Percentiles rank a stretch among this genome's conserved stretches.
Evolutionary conservation across 2,797 vertebrate species (phyloP).

Genomic region (Pseudochromis fuscus): DNA sequence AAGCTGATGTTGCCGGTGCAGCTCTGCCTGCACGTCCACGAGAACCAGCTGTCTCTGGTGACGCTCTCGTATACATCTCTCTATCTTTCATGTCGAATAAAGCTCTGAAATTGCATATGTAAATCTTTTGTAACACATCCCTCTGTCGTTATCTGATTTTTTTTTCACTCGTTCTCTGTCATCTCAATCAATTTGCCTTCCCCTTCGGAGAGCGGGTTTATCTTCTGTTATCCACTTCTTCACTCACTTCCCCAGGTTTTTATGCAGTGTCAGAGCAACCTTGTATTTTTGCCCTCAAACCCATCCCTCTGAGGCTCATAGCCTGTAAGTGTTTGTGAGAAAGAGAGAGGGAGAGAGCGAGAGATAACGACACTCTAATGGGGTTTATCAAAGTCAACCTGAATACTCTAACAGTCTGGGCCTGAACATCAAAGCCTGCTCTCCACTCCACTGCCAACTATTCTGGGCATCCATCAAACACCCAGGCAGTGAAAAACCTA

Average conservation of each 20-base stretch:
- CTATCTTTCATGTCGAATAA: slow-evolving; percentile 37
- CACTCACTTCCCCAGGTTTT: slow-evolving; percentile 24
- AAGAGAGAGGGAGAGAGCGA: slow-evolving; percentile 33
- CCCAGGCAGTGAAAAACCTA: slow-evolving; percentile 39
- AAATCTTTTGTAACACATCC: slow-evolving; percentile 36
- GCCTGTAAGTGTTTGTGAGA: slow-evolving; percentile 37
- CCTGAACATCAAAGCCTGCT: slow-evolving; percentile 76
- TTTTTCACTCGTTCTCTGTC: slow-evolving; percentile 10
- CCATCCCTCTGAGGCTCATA: slow-evolving; percentile 52
- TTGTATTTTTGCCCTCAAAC: slow-evolving; percentile 59
- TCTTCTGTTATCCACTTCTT: slow-evolving; percentile 21
- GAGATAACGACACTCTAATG: slow-evolving; percentile 69
- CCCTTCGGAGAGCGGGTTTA: slow-evolving; percentile 30
- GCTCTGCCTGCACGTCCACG: slow-evolving; percentile 13
- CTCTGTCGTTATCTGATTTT: background rate
- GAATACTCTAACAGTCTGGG: slow-evolving; percentile 75
- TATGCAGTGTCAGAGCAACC: slow-evolving; percentile 59
- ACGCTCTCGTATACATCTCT: slow-evolving; percentile 38
- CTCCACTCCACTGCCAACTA: slow-evolving; percentile 64
- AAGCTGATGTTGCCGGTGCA: slow-evolving; percentile 18
- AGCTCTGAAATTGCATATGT: slow-evolving; percentile 44
- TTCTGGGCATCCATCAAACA: slow-evolving; percentile 73
- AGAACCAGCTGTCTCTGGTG: slow-evolving; percentile 29
- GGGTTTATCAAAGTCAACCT: slow-evolving; percentile 82
- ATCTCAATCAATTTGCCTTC: slow-evolving; percentile 27